Percentiles rank a stretch among this genome's conserved stretches.
Conservation (phyloP, 2,888 invertebrate species). For the Temnothorax ravouxi region DNA sequence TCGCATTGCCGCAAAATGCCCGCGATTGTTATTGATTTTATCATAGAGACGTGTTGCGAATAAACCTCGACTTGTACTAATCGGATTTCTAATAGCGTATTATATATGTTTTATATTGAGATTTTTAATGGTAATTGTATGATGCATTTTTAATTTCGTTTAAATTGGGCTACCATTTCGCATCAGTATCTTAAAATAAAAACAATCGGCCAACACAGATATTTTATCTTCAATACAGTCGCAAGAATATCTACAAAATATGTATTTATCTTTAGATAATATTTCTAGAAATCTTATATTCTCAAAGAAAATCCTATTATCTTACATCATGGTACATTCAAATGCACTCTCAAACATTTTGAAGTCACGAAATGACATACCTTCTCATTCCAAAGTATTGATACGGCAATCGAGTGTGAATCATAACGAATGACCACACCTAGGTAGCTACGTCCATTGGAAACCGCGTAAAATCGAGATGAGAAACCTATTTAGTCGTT, state of each 20-base stretch:
- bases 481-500: background rate
- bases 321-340: background rate
- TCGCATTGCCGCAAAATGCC: background rate
- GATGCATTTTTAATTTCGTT: background rate
- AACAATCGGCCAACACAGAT: background rate
- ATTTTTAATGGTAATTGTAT: background rate
- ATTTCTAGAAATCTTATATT: background rate
- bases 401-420: constrained; percentile 25
- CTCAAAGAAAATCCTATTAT: background rate
- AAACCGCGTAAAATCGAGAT: background rate
- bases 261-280: background rate
- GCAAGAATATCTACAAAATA: background rate
- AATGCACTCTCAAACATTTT: background rate
- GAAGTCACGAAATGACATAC: background rate
- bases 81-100: background rate
- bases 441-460: constrained; percentile 12
- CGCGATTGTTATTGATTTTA: constrained; percentile 14
- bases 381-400: background rate
- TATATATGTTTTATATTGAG: background rate
- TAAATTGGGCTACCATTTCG: background rate
- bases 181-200: background rate
- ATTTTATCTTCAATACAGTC: background rate
- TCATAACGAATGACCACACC: constrained; percentile 7
- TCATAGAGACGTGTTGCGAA: background rate
- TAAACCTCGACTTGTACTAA: background rate